phyloP scores from a whole-genome alignment of 2,113 vertebrate species.

The Sardina pilchardus region DNA sequence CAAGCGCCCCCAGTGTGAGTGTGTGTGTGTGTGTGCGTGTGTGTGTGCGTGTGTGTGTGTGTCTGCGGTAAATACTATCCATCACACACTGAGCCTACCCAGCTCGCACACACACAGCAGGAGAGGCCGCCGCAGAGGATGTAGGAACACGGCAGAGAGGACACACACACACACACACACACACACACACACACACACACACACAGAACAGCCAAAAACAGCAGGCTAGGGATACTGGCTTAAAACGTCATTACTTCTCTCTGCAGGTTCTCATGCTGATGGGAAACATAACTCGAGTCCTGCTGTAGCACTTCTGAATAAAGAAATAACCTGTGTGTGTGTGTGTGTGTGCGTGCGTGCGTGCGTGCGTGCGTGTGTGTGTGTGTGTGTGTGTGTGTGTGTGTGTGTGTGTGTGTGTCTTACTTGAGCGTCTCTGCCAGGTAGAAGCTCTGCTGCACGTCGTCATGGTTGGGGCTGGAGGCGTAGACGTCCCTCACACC shows the following conservation, averaged over 20 bases:
- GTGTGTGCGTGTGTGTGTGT: neutral
- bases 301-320: too few relatives aligned
- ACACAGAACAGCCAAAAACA: neutral
- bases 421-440: constrained; percentile 96
- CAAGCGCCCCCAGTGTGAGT: neutral
- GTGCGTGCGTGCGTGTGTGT: neutral
- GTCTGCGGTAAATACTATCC: neutral
- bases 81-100: neutral
- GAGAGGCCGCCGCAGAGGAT: constrained; percentile 1
- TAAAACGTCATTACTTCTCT: neutral
- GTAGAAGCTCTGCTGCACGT: constrained; percentile 98
- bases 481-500: constrained; percentile 91
- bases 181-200: too few relatives aligned
- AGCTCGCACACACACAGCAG: neutral
- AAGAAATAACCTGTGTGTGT: neutral
- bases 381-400: neutral
- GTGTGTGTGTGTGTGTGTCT: constrained; percentile 54
- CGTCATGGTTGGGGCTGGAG: constrained; percentile 80
- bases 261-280: too few relatives aligned
- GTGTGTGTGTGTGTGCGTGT: neutral
- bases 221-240: neutral
- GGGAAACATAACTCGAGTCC: too few relatives aligned
- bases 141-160: neutral
- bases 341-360: neutral
- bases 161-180: neutral